Base-by-base conservation (phyloP, 2,797 vertebrate species). In the Microhierax caerulescens region DNA sequence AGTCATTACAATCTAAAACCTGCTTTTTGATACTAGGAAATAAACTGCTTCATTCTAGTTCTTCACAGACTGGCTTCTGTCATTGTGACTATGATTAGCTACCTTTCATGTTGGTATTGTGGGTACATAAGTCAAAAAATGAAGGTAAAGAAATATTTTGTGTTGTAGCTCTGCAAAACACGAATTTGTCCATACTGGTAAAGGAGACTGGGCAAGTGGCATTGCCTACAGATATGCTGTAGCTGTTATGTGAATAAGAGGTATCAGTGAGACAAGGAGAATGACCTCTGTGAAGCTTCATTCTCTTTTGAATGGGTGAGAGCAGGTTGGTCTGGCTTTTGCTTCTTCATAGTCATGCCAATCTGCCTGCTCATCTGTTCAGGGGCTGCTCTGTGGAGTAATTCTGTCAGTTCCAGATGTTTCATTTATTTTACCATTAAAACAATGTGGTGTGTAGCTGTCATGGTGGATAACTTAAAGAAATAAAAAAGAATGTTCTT, bases 371-470 rank as follows among this genome's bases (percentile, higher is more conserved):
- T 95, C 73, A 54, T 88, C 84, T 93, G 88, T 64, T 95, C 92
- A 65, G 12, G 19, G 74, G 18, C 47, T 93, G 68, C 78, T 95
- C 85, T 72, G 77, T 4, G 4, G 54, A 68, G 32, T 69, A 57
- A 87, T 87, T 81, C 73, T 81, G 41, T 45, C 87, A 78, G 77
- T 76, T 89, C 76, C 94, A 96, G 91, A 88, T 93, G 93, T 96
- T 94, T 65, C 54, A 72, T 63, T 88, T 61, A 68, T 65, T 61
- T 86, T 82, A 63, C 59, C 24, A 48, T 47, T 72, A 74, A 94
- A 84, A 79, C 37, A 84, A 82, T 50, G 54, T 21, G 28, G 37
- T 57, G 17, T 45, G 15, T 76, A 63, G 36, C 47, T 61, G 36
- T 36, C 11, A 21, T 13, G 11, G 7, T 59, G 70, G 47, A 30